These are phyloP conservation scores for Drosophila monieri DNA, from an alignment of 2,888 invertebrate species.

Conservation along the genomic window DNA sequence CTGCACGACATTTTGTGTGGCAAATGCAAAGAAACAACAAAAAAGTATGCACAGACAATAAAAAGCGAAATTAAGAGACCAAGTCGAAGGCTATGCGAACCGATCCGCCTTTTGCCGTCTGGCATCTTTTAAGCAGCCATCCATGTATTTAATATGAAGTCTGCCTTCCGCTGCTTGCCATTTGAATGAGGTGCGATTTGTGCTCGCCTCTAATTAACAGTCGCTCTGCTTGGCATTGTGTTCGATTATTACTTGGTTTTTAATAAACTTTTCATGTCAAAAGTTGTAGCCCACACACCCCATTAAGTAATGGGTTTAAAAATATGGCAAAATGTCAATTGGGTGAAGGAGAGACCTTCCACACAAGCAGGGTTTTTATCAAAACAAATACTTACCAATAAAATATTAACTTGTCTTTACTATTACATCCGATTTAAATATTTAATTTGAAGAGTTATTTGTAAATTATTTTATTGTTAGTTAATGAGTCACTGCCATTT, in stretches of 20 bases:
- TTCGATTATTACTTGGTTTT: slow-evolving; percentile 48
- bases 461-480: neutral
- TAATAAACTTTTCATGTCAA: slow-evolving; percentile 40
- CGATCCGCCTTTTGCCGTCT: slow-evolving; percentile 31
- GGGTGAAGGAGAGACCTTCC: neutral
- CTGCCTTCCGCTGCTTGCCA: slow-evolving; percentile 53
- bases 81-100: slow-evolving; percentile 35
- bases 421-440: slow-evolving; percentile 8
- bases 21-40: slow-evolving; percentile 35
- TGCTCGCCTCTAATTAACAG: slow-evolving; percentile 59
- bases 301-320: slow-evolving; percentile 3
- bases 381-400: neutral
- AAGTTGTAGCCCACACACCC: slow-evolving; percentile 25
- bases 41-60: slow-evolving; percentile 13
- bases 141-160: neutral
- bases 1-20: slow-evolving; percentile 60
- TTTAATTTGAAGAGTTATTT: neutral
- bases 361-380: too few species aligned
- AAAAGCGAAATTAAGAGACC: slow-evolving; percentile 23
- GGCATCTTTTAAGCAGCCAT: neutral
- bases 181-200: slow-evolving; percentile 65
- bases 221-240: slow-evolving; percentile 49
- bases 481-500: neutral
- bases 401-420: neutral
- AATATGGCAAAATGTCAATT: slow-evolving; percentile 37